Evolutionary conservation across 2,113 vertebrate species (phyloP).

Genomic region (Oreochromis spilurus): DNA sequence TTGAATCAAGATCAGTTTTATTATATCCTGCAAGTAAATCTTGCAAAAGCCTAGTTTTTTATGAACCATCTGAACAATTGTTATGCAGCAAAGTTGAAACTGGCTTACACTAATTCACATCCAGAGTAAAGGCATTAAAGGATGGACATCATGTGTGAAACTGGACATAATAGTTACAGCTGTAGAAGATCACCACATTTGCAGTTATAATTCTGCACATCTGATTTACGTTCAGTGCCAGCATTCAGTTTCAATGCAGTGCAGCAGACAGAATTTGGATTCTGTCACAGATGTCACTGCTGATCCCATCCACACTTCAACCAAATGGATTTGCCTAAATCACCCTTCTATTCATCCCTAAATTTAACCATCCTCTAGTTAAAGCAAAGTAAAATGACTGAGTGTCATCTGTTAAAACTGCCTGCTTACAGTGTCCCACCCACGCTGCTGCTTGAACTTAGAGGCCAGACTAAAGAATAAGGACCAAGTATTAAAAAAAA

Average conservation of each 20-base stretch:
- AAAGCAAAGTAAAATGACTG: not conserved
- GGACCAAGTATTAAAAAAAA: not conserved
- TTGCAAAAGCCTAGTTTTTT: not conserved
- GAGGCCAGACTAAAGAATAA: not conserved
- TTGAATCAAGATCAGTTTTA: not conserved
- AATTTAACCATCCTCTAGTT: not conserved
- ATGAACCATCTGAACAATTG: not conserved
- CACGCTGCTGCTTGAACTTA: not conserved
- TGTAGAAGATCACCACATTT: not conserved
- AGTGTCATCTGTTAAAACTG: not conserved
- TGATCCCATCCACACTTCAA: not conserved
- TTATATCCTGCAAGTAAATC: not conserved
- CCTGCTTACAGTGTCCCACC: not conserved
- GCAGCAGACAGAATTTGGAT: not conserved
- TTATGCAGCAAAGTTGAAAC: not conserved
- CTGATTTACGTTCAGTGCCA: not conserved
- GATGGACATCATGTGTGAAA: not conserved
- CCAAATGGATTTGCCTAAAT: not conserved
- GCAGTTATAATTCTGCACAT: not conserved
- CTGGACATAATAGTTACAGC: rapidly evolving
- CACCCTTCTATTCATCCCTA: not conserved
- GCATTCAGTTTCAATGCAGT: not conserved
- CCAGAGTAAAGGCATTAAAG: not conserved
- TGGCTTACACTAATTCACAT: not conserved
- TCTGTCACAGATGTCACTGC: not conserved